Percentiles rank a stretch among this genome's conserved stretches.
These are phyloP conservation scores for Ceratosolen fusciceps DNA, from an alignment of 1,140 invertebrate genomes.

Conservation along the genomic window DNA sequence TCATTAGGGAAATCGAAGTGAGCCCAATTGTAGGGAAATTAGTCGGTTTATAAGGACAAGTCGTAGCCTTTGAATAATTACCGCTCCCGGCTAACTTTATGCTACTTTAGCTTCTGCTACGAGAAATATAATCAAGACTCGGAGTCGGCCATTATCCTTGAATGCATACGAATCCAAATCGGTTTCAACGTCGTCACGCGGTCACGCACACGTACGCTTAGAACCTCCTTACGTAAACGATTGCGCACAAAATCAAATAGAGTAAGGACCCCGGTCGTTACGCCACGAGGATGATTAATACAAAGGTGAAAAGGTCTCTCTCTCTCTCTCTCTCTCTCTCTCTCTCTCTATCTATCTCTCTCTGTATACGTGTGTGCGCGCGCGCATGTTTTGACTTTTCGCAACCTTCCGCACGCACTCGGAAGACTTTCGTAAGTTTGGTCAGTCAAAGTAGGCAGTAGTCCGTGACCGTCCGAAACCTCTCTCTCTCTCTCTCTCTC, in stretches of 20 bases:
- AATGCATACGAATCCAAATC: conserved; percentile 2
- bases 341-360: no score
- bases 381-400: not conserved
- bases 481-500: no score
- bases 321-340: no score
- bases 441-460: not conserved
- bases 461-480: not conserved
- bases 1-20: no score
- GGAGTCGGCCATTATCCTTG: not conserved
- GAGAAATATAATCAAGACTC: not conserved
- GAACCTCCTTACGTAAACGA: not conserved
- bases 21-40: not conserved
- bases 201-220: not conserved
- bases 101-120: no score
- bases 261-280: not conserved
- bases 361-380: no score
- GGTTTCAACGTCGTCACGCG: not conserved
- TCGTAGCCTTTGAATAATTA: not conserved
- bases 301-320: not conserved
- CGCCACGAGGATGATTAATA: not conserved
- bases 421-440: not conserved
- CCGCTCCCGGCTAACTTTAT: no score
- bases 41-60: not conserved
- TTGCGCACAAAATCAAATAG: not conserved
- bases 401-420: not conserved